These are phyloP conservation scores for Pterophyllum scalare DNA, from an alignment of 2,113 vertebrate genomes.

Conservation along the genomic window DNA sequence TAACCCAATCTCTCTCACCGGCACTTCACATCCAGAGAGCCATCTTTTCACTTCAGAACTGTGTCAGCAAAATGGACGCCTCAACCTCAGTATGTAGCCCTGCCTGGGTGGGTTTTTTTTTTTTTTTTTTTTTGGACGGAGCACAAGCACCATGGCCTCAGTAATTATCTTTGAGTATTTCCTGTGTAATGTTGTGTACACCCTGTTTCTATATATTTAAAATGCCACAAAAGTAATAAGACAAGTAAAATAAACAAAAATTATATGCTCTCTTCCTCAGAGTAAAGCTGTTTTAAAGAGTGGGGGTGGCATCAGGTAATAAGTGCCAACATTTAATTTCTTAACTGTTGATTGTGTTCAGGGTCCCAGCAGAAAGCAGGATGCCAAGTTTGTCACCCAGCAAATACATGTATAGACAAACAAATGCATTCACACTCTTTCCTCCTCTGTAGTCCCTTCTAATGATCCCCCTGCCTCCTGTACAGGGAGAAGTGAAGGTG, in stretches of 20 bases:
- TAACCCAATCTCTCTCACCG: constrained; percentile 81
- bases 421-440: constrained; percentile 41
- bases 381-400: neutral
- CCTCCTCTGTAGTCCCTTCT: constrained; percentile 53
- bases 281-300: constrained; percentile 4
- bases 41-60: constrained; percentile 75
- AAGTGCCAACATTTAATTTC: neutral
- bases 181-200: neutral
- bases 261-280: neutral
- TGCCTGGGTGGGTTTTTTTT: neutral
- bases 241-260: neutral
- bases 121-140: constrained; percentile 21
- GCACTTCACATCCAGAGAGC: constrained; percentile 74
- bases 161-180: constrained; percentile 24
- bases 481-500: constrained; percentile 73
- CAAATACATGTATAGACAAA: constrained; percentile 32
- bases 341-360: neutral
- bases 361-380: neutral
- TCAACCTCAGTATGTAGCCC: constrained; percentile 12
- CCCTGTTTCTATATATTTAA: neutral
- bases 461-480: constrained; percentile 73
- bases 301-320: neutral
- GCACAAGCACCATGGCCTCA: neutral
- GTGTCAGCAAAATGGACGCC: constrained; percentile 78
- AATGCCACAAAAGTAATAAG: neutral